Conservation (phyloP, 2,113 vertebrate genomes). For the Ictidomys tridecemlineatus region DNA sequence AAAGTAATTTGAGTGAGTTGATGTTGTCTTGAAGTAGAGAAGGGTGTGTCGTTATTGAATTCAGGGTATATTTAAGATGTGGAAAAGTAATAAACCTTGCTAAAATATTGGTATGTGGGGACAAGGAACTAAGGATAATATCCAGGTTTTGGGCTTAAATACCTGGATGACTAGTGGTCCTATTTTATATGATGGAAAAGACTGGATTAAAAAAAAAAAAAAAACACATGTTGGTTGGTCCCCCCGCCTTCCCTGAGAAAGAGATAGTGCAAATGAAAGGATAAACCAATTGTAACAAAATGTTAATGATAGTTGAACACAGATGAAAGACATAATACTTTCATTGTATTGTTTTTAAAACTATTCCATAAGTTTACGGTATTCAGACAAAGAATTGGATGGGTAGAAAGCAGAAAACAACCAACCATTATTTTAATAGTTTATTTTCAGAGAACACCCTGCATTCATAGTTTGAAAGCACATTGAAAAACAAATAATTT, state of each 20-base stretch:
- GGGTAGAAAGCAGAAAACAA: neutral
- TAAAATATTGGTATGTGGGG: neutral
- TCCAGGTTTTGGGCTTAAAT: neutral
- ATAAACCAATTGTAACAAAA: neutral
- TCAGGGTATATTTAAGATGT: neutral
- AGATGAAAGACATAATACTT: neutral
- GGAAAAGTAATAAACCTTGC: neutral
- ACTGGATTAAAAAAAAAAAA: no score
- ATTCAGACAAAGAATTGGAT: neutral
- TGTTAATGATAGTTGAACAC: neutral
- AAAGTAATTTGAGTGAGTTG: neutral
- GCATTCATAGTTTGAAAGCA: conserved; percentile 31
- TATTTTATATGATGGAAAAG: neutral
- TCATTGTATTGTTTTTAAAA: neutral
- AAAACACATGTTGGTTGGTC: neutral
- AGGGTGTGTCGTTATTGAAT: neutral
- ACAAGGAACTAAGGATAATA: neutral
- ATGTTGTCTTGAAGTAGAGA: neutral
- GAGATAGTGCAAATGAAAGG: neutral
- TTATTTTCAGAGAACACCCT: conserved; percentile 5
- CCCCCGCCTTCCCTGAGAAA: neutral
- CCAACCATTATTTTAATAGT: neutral
- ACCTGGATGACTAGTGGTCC: neutral
- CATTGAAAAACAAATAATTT: conserved; percentile 18
- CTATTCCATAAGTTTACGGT: conserved; percentile 26